phyloP scores from a whole-genome alignment of 1,140 invertebrate species.

The Aphaenogaster ashmeadi region DNA sequence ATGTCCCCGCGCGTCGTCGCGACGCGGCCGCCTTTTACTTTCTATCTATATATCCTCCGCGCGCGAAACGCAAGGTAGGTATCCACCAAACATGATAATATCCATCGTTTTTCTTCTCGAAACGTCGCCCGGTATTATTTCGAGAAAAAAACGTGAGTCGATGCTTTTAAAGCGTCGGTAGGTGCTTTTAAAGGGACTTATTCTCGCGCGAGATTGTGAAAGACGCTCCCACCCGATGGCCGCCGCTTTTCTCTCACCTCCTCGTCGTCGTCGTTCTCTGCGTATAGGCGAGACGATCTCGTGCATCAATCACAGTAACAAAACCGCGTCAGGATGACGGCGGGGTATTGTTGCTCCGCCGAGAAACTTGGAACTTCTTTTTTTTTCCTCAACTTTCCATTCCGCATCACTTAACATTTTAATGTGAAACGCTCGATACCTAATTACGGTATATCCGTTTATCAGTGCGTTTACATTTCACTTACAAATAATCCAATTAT shows the following conservation, averaged over 20 bases:
- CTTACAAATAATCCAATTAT: background rate
- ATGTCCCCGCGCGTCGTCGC: slow-evolving; percentile 25
- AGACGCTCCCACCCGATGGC: slow-evolving; percentile 17
- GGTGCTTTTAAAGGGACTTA: slow-evolving; percentile 52
- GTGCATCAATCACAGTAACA: slow-evolving; percentile 63
- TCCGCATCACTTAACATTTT: background rate
- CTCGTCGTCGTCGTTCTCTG: slow-evolving; percentile 23
- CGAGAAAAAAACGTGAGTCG: slow-evolving; percentile 24
- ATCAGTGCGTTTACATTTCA: background rate
- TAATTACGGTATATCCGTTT: slow-evolving; percentile 1
- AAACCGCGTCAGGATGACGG: slow-evolving; percentile 45
- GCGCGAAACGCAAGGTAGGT: slow-evolving; percentile 25
- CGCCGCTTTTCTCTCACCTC: slow-evolving; percentile 28
- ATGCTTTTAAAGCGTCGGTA: slow-evolving; percentile 44
- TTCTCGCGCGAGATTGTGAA: slow-evolving; percentile 47
- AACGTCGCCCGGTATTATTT: slow-evolving; percentile 54
- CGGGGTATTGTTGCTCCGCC: slow-evolving; percentile 31
- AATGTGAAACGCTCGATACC: background rate
- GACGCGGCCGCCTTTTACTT: background rate
- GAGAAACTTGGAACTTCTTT: slow-evolving; percentile 1
- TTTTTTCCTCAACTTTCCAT: background rate
- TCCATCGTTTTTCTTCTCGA: slow-evolving; percentile 55
- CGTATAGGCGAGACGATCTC: slow-evolving; percentile 29
- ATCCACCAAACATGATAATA: slow-evolving; percentile 45
- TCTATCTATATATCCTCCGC: slow-evolving; percentile 30